phyloP scores from a whole-genome alignment of 2,888 invertebrate species.

The Strigamia transsilvanica region DNA sequence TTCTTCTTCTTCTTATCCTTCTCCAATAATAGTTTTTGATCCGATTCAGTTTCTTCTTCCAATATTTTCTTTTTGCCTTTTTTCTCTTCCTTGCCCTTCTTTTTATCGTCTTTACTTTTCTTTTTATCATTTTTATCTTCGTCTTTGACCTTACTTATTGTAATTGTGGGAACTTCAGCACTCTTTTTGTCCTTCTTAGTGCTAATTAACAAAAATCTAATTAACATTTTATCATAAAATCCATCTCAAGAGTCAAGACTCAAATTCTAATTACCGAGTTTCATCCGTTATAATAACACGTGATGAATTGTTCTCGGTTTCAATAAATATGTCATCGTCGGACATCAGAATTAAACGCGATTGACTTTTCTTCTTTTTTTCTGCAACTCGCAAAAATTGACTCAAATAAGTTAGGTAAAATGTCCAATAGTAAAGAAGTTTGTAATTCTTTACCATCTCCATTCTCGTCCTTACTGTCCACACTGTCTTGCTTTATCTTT shows the following conservation, averaged over 20 bases:
- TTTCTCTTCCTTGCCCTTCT: not conserved
- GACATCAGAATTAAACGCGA: constrained; percentile 27
- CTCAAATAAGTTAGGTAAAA: not conserved
- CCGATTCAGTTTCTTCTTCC: not conserved
- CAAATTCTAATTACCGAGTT: not conserved
- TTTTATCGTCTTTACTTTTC: not conserved
- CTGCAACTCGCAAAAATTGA: not conserved
- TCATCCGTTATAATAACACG: constrained; percentile 4
- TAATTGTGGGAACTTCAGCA: constrained; percentile 48
- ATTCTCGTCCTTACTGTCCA: constrained; percentile 17
- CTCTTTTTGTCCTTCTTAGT: not conserved
- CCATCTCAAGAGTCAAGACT: not conserved
- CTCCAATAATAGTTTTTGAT: not conserved
- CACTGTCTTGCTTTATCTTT: constrained; percentile 24
- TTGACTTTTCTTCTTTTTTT: constrained; percentile 27
- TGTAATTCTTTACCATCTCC: constrained; percentile 10
- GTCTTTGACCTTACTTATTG: constrained; percentile 43
- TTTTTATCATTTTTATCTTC: constrained; percentile 19
- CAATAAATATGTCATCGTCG: constrained; percentile 48
- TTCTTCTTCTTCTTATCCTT: constrained; percentile 37
- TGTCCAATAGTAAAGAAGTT: not conserved
- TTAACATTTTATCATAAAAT: not conserved
- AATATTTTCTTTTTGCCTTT: not conserved
- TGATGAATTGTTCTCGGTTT: constrained; percentile 33
- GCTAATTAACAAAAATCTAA: not conserved